These are phyloP conservation scores for Pituophis catenifer DNA, from an alignment of 2,113 vertebrate genomes.

Conservation along the genomic window DNA sequence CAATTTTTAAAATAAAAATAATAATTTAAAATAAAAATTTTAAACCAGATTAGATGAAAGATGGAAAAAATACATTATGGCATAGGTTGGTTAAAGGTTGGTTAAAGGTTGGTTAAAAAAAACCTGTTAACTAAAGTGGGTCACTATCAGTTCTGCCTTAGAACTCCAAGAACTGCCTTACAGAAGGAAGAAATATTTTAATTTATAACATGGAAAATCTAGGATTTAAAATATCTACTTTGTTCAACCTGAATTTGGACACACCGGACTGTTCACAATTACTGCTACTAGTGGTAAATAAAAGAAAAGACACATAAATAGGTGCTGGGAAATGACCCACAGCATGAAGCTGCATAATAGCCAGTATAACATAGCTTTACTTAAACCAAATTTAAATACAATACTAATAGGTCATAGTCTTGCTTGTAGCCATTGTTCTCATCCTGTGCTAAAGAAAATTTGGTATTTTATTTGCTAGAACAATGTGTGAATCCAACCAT, in stretches of 20 bases:
- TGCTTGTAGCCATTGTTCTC: neutral
- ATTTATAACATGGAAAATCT: constrained; percentile 52
- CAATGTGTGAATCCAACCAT: neutral
- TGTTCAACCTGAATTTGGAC: constrained; percentile 28
- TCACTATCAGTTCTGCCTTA: constrained; percentile 71
- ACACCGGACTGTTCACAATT: neutral
- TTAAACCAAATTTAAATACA: neutral
- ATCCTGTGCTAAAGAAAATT: neutral
- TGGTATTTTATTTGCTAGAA: neutral
- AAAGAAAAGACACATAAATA: neutral
- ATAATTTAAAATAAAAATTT: constrained; percentile 80
- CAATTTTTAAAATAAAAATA: constrained; percentile 84
- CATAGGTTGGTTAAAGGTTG: constrained; percentile 47
- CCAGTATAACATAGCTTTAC: neutral
- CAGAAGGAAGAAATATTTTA: constrained; percentile 46
- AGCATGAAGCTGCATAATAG: neutral
- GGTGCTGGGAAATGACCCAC: neutral
- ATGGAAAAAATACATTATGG: constrained; percentile 59
- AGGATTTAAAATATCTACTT: constrained; percentile 48
- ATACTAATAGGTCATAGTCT: neutral
- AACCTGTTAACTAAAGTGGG: constrained; percentile 74
- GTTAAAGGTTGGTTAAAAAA: constrained; percentile 69
- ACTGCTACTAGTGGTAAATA: neutral
- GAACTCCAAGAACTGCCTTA: constrained; percentile 65
- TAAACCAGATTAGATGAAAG: constrained; percentile 74